These are phyloP conservation scores for Chaetorhynchus papuensis DNA, from an alignment of 2,113 vertebrate genomes.

Conservation along the genomic window DNA sequence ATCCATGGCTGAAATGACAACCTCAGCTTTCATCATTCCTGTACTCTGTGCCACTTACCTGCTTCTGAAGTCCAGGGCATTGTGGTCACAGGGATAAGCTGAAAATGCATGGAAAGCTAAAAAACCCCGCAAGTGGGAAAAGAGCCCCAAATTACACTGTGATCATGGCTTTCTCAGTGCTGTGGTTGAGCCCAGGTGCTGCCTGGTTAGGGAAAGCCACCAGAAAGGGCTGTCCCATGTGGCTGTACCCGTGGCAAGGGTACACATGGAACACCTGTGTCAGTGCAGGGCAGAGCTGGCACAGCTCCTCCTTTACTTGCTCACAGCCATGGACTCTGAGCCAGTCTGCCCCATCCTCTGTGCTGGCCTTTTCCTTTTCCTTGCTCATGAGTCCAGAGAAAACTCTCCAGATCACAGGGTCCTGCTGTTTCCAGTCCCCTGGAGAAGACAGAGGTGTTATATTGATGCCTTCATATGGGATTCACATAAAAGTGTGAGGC, in stretches of 20 bases:
- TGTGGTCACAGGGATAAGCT: not conserved
- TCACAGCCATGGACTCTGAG: not conserved
- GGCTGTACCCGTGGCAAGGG: rapidly evolving
- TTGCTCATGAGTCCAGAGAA: not conserved
- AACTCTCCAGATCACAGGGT: not conserved
- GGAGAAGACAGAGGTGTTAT: not conserved
- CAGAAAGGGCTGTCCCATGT: not conserved
- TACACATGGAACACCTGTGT: not conserved
- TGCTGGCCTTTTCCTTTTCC: not conserved
- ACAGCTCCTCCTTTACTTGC: not conserved
- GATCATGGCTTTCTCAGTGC: not conserved
- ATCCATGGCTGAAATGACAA: not conserved
- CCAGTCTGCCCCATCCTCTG: not conserved
- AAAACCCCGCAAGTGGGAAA: not conserved
- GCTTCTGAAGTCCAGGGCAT: not conserved
- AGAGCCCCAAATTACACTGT: not conserved
- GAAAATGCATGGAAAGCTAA: not conserved
- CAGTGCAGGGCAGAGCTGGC: not conserved
- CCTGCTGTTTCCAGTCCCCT: not conserved
- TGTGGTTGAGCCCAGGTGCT: not conserved
- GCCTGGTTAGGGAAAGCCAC: not conserved
- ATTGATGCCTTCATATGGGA: not conserved
- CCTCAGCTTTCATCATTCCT: not conserved
- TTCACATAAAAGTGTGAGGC: not conserved
- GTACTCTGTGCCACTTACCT: not conserved